Evolutionary conservation across 2,113 vertebrate genomes (phyloP).

Genomic region (Mungos mungo): DNA sequence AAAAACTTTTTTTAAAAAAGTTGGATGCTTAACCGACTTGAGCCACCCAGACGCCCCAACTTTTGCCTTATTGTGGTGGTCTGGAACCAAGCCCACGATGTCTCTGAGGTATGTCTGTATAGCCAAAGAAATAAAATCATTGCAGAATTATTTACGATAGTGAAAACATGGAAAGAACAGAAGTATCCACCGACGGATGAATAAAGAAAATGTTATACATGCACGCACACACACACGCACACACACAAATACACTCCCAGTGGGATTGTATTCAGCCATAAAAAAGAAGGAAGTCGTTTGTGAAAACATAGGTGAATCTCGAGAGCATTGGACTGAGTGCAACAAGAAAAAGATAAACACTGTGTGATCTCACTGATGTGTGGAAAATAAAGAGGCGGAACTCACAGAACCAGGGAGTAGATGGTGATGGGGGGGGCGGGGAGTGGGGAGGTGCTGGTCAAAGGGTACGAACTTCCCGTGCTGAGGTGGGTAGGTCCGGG

Average conservation of each 20-base stretch:
- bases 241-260: background rate
- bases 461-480: background rate
- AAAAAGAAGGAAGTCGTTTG: background rate
- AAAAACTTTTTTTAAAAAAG: too few relatives aligned
- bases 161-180: background rate
- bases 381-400: background rate
- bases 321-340: background rate
- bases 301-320: background rate
- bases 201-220: background rate
- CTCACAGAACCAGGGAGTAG: background rate
- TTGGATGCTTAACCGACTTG: too few relatives aligned
- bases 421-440: background rate
- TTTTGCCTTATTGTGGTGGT: background rate
- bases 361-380: background rate
- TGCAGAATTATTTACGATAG: too few relatives aligned
- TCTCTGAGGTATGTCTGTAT: background rate
- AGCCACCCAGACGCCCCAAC: background rate
- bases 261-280: background rate
- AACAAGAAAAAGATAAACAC: background rate
- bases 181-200: too few relatives aligned
- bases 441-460: background rate
- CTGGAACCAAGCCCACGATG: background rate
- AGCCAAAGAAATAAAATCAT: background rate
- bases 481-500: accelerated
- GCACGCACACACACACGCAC: background rate